A percentile compares a stretch with the other conserved stretches of the same genome.
Conservation (phyloP, 2,113 vertebrate genomes). For the Tichodroma muraria region DNA sequence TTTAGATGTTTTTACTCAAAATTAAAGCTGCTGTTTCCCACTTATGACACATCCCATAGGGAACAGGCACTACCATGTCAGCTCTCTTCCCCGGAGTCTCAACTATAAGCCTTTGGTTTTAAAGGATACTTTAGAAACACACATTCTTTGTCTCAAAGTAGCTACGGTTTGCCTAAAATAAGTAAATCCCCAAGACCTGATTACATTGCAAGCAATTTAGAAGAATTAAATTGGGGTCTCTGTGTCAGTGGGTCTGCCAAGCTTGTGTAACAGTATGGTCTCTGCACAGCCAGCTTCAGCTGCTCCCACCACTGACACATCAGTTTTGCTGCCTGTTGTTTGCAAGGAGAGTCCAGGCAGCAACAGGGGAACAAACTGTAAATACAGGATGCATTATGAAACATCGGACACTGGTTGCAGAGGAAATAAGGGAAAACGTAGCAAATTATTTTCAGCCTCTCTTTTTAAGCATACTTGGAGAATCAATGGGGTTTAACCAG, state of each 20-base stretch:
- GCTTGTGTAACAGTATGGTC: not conserved
- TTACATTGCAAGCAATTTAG: not conserved
- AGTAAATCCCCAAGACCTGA: not conserved
- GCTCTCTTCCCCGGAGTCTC: not conserved
- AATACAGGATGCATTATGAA: conserved; percentile 29
- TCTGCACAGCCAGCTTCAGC: not conserved
- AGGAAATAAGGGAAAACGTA: not conserved
- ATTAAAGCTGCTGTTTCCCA: not conserved
- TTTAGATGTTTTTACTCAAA: not conserved
- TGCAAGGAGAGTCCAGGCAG: not conserved
- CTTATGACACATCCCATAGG: not conserved
- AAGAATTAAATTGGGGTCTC: conserved; percentile 18
- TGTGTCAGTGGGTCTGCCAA: conserved; percentile 46
- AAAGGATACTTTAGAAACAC: not conserved
- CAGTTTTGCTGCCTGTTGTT: not conserved
- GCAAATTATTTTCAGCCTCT: not conserved
- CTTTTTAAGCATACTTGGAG: not conserved
- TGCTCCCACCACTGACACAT: not conserved
- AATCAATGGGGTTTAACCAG: not conserved
- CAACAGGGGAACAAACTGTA: not conserved
- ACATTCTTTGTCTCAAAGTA: not conserved
- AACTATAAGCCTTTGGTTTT: not conserved
- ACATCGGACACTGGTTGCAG: not conserved
- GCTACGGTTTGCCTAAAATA: not conserved
- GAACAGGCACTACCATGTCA: not conserved